phyloP scores from a whole-genome alignment of 2,797 vertebrate species.

The Sylvilagus floridanus region DNA sequence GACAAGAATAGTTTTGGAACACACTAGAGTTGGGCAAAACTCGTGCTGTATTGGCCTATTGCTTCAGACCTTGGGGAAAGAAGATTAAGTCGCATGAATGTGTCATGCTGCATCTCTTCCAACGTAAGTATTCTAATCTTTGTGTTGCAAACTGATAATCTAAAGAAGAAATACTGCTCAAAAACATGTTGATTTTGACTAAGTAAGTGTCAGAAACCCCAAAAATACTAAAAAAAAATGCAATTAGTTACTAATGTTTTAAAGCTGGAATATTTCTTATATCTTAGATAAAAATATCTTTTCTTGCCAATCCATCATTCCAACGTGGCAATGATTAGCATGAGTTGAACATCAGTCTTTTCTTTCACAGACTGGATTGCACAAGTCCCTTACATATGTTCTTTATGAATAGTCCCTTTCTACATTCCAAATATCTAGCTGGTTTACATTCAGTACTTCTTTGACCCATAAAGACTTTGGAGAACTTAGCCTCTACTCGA shows the following conservation, averaged over 20 bases:
- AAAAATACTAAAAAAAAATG: not conserved
- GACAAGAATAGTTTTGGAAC: not conserved
- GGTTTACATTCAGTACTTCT: not conserved
- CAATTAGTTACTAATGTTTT: not conserved
- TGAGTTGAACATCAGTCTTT: not conserved
- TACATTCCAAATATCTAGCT: not conserved
- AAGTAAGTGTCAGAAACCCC: not conserved
- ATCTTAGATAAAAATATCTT: not conserved
- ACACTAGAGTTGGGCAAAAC: not conserved
- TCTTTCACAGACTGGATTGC: not conserved
- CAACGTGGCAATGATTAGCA: not conserved
- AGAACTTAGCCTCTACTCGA: not conserved
- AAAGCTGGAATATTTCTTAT: not conserved
- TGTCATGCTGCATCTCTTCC: not conserved
- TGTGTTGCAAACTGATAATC: not conserved
- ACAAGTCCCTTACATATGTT: not conserved
- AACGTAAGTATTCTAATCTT: not conserved
- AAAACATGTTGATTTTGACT: not conserved
- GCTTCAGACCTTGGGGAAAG: not conserved
- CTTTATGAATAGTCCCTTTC: not conserved
- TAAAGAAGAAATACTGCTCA: not conserved
- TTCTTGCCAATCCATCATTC: not conserved
- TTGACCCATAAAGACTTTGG: not conserved
- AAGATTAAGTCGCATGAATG: not conserved
- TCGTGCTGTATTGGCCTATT: accelerated